phyloP scores from a whole-genome alignment of 1,140 invertebrate genomes.

The Lineus longissimus region DNA sequence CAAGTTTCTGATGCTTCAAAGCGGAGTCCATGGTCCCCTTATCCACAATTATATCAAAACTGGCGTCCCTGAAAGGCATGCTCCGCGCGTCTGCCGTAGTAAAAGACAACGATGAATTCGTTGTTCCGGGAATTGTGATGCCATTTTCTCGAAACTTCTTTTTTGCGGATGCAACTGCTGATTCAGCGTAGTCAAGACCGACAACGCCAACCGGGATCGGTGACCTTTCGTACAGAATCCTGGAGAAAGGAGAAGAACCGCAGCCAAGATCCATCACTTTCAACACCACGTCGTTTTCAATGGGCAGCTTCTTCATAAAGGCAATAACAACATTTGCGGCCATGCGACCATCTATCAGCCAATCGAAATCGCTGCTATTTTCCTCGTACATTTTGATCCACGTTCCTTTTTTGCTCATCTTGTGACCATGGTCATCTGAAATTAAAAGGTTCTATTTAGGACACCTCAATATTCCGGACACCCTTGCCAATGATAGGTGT shows the following conservation, averaged over 20 bases:
- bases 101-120: neutral
- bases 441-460: no score
- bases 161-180: neutral
- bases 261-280: neutral
- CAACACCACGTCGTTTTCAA: no score
- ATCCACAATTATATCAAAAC: slow-evolving; percentile 30
- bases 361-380: no score
- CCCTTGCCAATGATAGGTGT: no score
- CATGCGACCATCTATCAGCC: no score
- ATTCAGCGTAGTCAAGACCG: neutral
- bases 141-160: neutral
- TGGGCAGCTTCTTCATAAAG: no score
- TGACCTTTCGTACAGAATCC: neutral
- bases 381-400: no score
- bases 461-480: no score
- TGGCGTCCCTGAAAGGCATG: slow-evolving; percentile 21
- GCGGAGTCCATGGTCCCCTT: slow-evolving; percentile 39
- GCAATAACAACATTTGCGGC: no score
- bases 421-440: no score
- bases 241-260: neutral
- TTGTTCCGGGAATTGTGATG: neutral
- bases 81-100: slow-evolving; percentile 17
- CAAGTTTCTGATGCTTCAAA: slow-evolving; percentile 26
- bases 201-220: neutral
- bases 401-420: no score